Conservation (phyloP, 2,888 invertebrate species). For the Cynaeus angustus region DNA sequence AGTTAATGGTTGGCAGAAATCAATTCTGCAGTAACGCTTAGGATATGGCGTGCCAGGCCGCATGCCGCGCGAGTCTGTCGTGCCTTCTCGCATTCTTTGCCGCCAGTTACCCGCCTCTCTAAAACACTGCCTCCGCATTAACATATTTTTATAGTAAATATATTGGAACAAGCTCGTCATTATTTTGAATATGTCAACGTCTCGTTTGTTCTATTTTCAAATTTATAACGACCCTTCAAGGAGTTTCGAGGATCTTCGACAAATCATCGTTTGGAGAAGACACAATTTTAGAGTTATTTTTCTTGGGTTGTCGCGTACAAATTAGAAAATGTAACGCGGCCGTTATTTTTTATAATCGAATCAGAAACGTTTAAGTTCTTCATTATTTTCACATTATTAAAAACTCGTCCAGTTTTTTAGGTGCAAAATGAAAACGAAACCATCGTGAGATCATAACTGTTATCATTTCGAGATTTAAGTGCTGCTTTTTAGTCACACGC, state of each 20-base stretch:
- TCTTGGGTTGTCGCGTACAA: no score
- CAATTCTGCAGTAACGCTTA: conserved; percentile 65
- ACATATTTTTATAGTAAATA: conserved; percentile 46
- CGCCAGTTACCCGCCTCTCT: conserved; percentile 48
- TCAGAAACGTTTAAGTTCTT: no score
- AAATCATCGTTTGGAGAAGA: conserved; percentile 2
- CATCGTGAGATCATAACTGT: background rate
- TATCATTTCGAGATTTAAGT: background rate
- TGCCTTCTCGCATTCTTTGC: conserved; percentile 51
- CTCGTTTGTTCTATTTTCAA: conserved; percentile 35
- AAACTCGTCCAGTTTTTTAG: no score
- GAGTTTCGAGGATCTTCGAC: conserved; percentile 3
- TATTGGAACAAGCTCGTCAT: conserved; percentile 39
- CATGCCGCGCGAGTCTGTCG: conserved; percentile 53
- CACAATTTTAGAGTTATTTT: background rate
- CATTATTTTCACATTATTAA: no score
- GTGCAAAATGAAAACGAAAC: background rate
- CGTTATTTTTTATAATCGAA: no score
- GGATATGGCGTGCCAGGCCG: conserved; percentile 64
- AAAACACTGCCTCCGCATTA: conserved; percentile 43
- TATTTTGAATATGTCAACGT: conserved; percentile 43
- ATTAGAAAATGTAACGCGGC: no score
- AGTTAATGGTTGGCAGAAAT: conserved; percentile 68
- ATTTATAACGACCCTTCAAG: conserved; percentile 40
- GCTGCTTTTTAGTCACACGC: background rate